Evolutionary conservation across 2,888 invertebrate genomes (phyloP).

Genomic region (Drosophila emarginata): DNA sequence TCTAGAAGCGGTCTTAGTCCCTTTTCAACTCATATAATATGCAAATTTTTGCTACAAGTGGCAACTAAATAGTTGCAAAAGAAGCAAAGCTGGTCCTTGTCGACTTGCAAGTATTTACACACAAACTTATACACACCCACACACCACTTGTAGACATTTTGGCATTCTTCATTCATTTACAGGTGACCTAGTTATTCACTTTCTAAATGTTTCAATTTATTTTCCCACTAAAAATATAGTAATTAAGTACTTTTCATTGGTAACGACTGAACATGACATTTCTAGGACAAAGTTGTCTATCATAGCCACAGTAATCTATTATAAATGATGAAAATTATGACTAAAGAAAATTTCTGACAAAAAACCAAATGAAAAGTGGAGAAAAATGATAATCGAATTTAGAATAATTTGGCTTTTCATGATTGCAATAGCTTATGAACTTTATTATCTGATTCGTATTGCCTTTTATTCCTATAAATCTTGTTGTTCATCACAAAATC

Average conservation of each 20-base stretch:
- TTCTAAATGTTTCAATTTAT: conserved; percentile 3
- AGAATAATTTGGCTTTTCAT: not conserved
- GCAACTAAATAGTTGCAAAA: not conserved
- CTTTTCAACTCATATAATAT: conserved; percentile 6
- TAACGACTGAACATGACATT: conserved; percentile 4
- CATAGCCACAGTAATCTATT: not conserved
- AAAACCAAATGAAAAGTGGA: not conserved
- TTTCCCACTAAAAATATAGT: not conserved
- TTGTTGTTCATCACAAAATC: too few species aligned
- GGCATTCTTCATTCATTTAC: conserved; percentile 6
- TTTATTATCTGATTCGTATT: too few species aligned
- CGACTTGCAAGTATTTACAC: conserved; percentile 4
- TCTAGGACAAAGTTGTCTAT: conserved; percentile 4
- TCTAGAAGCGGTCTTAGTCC: conserved; percentile 2
- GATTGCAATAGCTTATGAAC: too few species aligned
- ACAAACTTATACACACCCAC: not conserved
- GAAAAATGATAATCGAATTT: not conserved
- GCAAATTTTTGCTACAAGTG: conserved; percentile 6
- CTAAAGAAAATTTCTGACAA: not conserved
- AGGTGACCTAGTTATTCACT: conserved; percentile 10
- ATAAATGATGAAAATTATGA: not conserved
- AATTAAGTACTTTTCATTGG: conserved; percentile 2
- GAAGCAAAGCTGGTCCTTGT: conserved; percentile 1
- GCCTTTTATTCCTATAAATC: too few species aligned
- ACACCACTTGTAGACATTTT: not conserved